Evolutionary conservation across 2,797 vertebrate species (phyloP).

Genomic region (Poecilia velifera): DNA sequence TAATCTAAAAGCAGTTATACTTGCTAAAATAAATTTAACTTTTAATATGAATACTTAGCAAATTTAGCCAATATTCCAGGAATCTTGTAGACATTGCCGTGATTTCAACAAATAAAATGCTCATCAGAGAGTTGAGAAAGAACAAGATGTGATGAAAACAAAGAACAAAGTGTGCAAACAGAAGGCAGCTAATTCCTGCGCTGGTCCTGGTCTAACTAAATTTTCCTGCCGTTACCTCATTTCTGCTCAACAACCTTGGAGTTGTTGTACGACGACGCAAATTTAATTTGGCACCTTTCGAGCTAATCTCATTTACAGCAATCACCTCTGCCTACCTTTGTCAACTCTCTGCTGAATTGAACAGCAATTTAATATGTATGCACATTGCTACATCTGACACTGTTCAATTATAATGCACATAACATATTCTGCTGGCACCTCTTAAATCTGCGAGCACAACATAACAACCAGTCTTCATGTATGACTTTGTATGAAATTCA

Average conservation of each 20-base stretch:
- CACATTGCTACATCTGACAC: constrained; percentile 24
- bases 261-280: constrained; percentile 21
- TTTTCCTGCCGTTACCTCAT: neutral
- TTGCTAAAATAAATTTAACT: constrained; percentile 17
- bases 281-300: constrained; percentile 51
- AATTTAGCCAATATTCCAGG: neutral
- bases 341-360: constrained; percentile 48
- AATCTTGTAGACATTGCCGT: neutral
- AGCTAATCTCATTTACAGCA: constrained; percentile 52
- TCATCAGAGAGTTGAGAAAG: neutral
- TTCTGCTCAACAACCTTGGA: constrained; percentile 22
- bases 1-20: neutral
- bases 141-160: constrained; percentile 4
- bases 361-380: constrained; percentile 47
- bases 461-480: constrained; percentile 26
- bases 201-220: constrained; percentile 22
- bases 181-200: constrained; percentile 7
- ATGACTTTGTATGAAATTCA: too few species aligned
- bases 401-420: constrained; percentile 27
- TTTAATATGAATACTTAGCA: neutral
- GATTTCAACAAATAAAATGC: constrained; percentile 1
- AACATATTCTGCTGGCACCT: constrained; percentile 18
- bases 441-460: constrained; percentile 26
- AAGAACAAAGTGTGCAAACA: neutral
- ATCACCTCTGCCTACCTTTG: constrained; percentile 33